Conservation (phyloP, 2,797 vertebrate genomes). For the Leontocebus nigricollis region DNA sequence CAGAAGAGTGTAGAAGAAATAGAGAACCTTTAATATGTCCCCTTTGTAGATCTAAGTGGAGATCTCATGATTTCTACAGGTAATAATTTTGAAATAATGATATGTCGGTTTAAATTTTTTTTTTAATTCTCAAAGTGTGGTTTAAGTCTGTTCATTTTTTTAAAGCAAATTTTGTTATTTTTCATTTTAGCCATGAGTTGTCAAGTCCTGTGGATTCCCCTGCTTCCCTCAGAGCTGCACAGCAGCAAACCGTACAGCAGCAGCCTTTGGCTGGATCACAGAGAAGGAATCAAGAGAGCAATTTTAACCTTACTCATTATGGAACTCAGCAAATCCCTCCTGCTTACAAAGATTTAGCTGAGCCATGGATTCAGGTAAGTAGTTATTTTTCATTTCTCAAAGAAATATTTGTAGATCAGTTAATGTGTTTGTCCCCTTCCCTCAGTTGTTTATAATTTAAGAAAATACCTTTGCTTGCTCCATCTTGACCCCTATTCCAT, state of each 20-base stretch:
- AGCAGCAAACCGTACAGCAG: constrained; percentile 81
- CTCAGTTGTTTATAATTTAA: background rate
- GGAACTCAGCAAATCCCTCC: constrained; percentile 91
- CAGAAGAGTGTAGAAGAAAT: constrained; percentile 93
- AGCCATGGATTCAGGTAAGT: constrained; percentile 93
- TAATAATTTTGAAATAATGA: constrained; percentile 70
- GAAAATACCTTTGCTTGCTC: background rate
- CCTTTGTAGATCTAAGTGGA: constrained; percentile 93
- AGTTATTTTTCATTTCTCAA: background rate
- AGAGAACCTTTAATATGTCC: constrained; percentile 92
- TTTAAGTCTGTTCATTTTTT: background rate
- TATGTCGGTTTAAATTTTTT: background rate
- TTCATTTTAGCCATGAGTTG: constrained; percentile 87
- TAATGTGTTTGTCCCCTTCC: background rate
- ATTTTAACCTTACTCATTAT: constrained; percentile 89
- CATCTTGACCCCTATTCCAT: background rate
- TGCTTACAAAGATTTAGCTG: constrained; percentile 89
- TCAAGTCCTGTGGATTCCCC: constrained; percentile 87
- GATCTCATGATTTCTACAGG: constrained; percentile 93
- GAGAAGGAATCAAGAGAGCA: constrained; percentile 85
- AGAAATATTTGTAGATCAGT: background rate
- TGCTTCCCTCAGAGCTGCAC: constrained; percentile 82
- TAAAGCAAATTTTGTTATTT: constrained; percentile 3
- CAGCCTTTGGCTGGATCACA: constrained; percentile 82
- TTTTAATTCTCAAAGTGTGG: background rate